Base-by-base conservation (phyloP, 2,888 invertebrate species). In the Parnassius mnemosyne region DNA sequence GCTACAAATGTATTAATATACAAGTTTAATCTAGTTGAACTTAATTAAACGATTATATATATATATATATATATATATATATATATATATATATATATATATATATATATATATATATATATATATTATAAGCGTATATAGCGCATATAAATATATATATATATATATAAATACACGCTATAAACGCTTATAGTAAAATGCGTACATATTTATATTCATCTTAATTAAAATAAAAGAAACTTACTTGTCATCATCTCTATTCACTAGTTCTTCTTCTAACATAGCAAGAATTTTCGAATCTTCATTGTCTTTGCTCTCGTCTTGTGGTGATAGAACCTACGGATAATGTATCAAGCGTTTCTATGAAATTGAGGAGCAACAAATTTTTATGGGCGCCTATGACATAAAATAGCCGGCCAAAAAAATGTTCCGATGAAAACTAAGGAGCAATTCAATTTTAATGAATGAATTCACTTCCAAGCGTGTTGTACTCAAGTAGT, bases 201-300 rank as follows among this genome's bases (percentile, higher is more conserved):
- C 3, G 3, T 50, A 50, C 10, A 3, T 11, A 41, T 46, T 41
- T 41, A 68, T 66, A 65, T 68, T 64, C 60, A 69, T 65, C 10
- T 59, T 68, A 66, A 66, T 7, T 7, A 62, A 68, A 5, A 25
- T 25, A 25, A 5, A 25, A 70, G 61, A 53, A 63, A 87, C 87
- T 92, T 92, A 96, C 96, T 94, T 95, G 85, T 96, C 94, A 57
- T 96, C 95, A 85, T 97, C 96, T 77, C 97, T 93, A 80, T 95
- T 96, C 70, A 97, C 95, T 63, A 97, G 93, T 82, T 97, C 97
- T 81, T 96, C 95, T 74, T 95, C 93, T 73, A 97, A 92, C 91
- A 91, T 91, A 65, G 79, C 95, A 91, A 81, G 94, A 93, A 88
- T 96, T 94, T 87, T 97, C 95, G 79, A 94, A 94, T 83, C 96